A percentile compares a stretch with the other conserved stretches of the same genome.
Evolutionary conservation across 2,113 vertebrate genomes (phyloP).

Genomic region (Oreochromis spilurus): DNA sequence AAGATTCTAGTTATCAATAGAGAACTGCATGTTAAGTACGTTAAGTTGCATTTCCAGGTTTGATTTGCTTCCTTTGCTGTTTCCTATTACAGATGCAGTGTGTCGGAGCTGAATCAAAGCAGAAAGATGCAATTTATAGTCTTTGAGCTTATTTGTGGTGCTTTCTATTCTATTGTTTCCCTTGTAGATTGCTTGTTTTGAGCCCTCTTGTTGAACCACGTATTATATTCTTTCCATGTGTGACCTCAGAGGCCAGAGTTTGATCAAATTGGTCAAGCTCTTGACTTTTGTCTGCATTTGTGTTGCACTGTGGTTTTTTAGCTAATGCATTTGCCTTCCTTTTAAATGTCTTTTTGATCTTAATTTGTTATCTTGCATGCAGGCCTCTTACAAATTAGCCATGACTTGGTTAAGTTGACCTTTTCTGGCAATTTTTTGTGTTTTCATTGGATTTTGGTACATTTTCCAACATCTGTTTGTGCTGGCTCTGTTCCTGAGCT

Average conservation of each 20-base stretch:
- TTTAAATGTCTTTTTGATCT: neutral
- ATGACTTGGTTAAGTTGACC: neutral
- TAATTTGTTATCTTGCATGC: neutral
- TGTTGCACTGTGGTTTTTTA: neutral
- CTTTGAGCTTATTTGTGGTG: neutral
- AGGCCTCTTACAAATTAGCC: neutral
- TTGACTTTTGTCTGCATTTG: neutral
- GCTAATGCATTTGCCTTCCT: neutral
- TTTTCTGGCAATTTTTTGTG: neutral
- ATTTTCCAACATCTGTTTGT: slow-evolving; percentile 23
- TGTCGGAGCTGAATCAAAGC: neutral
- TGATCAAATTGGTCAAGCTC: neutral
- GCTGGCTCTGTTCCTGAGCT: slow-evolving; percentile 6
- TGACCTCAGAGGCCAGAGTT: neutral
- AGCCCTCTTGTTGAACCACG: neutral
- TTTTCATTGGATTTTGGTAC: neutral
- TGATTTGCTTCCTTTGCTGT: neutral
- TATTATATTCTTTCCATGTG: neutral
- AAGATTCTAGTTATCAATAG: neutral
- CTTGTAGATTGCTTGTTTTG: neutral
- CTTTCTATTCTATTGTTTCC: neutral
- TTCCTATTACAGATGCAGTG: neutral
- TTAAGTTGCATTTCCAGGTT: neutral
- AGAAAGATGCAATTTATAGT: neutral
- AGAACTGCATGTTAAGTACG: neutral